Conservation (phyloP, 2,113 vertebrate genomes). For the Chamaea fasciata region DNA sequence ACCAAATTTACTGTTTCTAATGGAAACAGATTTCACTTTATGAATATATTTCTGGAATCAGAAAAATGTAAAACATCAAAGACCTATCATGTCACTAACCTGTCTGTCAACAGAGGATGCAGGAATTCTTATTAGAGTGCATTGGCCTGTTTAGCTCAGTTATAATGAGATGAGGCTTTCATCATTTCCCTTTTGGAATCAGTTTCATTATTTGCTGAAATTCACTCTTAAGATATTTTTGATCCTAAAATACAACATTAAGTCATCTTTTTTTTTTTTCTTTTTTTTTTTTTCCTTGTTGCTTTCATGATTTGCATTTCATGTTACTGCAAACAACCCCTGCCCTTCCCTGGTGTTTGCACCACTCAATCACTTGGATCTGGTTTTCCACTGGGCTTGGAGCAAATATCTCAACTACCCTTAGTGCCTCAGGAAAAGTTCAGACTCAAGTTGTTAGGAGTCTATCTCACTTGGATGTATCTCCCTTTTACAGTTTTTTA, state of each 20-base stretch:
- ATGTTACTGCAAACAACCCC: not conserved
- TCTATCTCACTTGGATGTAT: not conserved
- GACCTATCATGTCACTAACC: not conserved
- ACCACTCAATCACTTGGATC: not conserved
- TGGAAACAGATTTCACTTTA: not conserved
- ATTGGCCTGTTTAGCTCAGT: conserved; percentile 19
- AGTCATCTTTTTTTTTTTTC: not conserved
- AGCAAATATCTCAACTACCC: not conserved
- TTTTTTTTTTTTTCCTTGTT: not conserved
- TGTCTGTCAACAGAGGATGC: not conserved
- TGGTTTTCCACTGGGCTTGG: not conserved
- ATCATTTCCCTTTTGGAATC: conserved; percentile 3
- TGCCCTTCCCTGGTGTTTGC: not conserved
- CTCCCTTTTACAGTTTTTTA: not conserved
- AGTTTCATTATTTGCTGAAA: not conserved
- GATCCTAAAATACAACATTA: not conserved
- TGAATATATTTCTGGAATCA: not conserved
- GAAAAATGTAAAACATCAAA: conserved; percentile 18
- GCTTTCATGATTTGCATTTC: not conserved
- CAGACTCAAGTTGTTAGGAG: not conserved
- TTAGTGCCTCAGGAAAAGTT: not conserved
- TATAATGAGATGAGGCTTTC: conserved; percentile 27
- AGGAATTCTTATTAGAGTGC: not conserved
- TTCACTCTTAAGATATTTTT: not conserved
- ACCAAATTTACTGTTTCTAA: not conserved